Evolutionary conservation across 2,888 invertebrate genomes (phyloP), one percentile per base, ranked within the genome.

Genomic region (Fissipunctia ypsillon): DNA sequence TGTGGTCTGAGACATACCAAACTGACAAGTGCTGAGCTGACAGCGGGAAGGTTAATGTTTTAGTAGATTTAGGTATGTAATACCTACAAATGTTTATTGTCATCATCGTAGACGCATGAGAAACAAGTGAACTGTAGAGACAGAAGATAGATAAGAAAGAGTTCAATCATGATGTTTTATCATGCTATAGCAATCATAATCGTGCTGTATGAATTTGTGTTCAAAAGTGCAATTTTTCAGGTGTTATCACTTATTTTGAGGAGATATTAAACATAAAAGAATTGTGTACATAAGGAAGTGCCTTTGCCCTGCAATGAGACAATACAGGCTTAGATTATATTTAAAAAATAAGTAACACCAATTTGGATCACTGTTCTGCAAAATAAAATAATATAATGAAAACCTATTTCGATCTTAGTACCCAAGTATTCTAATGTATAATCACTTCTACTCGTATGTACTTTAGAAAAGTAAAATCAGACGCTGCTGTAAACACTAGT

Each of bases 1-100:
- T 89, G 86, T 74, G 88, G 87, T 86, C 80, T 85, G 81, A 80
- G 74, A 81, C 41, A 35, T 48, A 38, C 65, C 41, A 35, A 45
- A 38, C 65, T 69, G n/a, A 31, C 61, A 86, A 88, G 83, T 69
- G 50, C 86, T 60, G 69, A 79, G 68, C 76, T 81, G 48, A 61
- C 45, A 80, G 81, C 84, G 84, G 54, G 28, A 31, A 45, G 48
- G 43, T 67, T 16, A 59, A 31, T 69, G 14, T 43, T 54, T 54
- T 54, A 28, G 1, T 19, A 28, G 28, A 43, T 59, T 35, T 50
- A 35, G n/a, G 12, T 41, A 35, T 28, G 12, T 41, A 6, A 7
- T 57, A n/a, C n/a, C n/a, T n/a, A 14, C 22, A 7, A 28, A 52
- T 41, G 50, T 41, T 41, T 56, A 3, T 28, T 56, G 19, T 31